phyloP scores from a whole-genome alignment of 1,140 invertebrate species.

The Drosophila mayri region DNA sequence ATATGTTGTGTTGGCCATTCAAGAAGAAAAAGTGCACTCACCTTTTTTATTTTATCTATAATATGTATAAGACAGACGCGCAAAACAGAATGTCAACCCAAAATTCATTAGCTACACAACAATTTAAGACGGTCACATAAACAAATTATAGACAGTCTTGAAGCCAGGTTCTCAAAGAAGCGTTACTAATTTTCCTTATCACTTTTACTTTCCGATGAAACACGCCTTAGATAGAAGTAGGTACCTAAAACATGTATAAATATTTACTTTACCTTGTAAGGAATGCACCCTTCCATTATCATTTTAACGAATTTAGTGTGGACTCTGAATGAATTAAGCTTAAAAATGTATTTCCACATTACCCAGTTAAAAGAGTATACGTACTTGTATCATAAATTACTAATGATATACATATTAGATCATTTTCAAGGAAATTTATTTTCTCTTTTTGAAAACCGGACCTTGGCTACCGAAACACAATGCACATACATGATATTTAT shows the following conservation, averaged over 20 bases:
- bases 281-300: neutral
- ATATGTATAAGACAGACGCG: conserved; percentile 67
- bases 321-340: conserved; percentile 1
- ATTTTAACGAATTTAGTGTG: neutral
- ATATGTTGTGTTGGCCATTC: conserved; percentile 45
- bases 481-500: conserved; percentile 74
- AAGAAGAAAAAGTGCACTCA: conserved; percentile 12
- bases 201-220: neutral
- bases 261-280: neutral
- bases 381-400: no score
- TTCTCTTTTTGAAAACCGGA: conserved; percentile 32
- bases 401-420: no score
- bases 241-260: conserved; percentile 36
- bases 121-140: conserved; percentile 36
- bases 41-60: conserved; percentile 40
- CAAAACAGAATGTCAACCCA: conserved; percentile 30
- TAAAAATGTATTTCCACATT: neutral
- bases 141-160: conserved; percentile 8
- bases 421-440: neutral
- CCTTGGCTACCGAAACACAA: conserved; percentile 34
- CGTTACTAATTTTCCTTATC: neutral
- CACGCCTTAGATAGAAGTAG: conserved; percentile 21
- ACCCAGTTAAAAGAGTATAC: conserved; percentile 17
- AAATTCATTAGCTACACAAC: conserved; percentile 7
- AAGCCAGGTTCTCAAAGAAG: conserved; percentile 32